Base-by-base conservation (phyloP, 2,888 invertebrate species). In the Plagodis dolabraria region DNA sequence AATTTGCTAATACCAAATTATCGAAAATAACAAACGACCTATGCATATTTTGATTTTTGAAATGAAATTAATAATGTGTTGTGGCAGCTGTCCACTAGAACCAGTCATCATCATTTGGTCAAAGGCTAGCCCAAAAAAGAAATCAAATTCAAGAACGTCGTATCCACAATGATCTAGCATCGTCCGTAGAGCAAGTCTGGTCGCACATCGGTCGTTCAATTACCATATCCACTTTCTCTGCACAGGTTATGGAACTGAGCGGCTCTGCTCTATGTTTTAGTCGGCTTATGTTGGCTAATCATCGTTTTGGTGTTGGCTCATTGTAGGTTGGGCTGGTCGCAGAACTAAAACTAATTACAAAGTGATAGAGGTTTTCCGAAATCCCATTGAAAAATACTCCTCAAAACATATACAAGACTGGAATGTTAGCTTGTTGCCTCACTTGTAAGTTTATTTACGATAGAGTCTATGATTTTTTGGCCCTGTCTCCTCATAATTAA, bases 181-280 rank as follows among this genome's bases (percentile, higher is more conserved):
- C 55, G 62, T 63, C 69, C 71, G 77, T 66, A 53, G 55, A 65
- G 62, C 77, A 68, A 67, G 73, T 74, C 72, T 70, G 69, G 89
- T 86, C 86, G 85, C 85, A 86, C 87, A 83, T 84, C 85, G 85
- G 68, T 72, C 82, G 79, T 84, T 86, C 90, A 90, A 91, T 92
- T 91, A 92, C 85, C 92, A 92, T 91, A 92, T 89, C 92, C 82
- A 92, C 92, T 92, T 92, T 92, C 92, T 86, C 92, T 79, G 75
- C 60, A 65, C 64, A 64, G 75, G 82, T 82, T 80, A 83, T 82
- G 59, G 64, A 63, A 57, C 51, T 38, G 58, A 49, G 53, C 57
- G 51, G 46, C 54, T 44, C 53, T 33, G 56, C 43, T 52, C 67
- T 53, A 51, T 64, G 65, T 63, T 68, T 40, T 63, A 64, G 57